Conservation (phyloP, 2,797 vertebrate species). For the Gambusia yucatana region DNA sequence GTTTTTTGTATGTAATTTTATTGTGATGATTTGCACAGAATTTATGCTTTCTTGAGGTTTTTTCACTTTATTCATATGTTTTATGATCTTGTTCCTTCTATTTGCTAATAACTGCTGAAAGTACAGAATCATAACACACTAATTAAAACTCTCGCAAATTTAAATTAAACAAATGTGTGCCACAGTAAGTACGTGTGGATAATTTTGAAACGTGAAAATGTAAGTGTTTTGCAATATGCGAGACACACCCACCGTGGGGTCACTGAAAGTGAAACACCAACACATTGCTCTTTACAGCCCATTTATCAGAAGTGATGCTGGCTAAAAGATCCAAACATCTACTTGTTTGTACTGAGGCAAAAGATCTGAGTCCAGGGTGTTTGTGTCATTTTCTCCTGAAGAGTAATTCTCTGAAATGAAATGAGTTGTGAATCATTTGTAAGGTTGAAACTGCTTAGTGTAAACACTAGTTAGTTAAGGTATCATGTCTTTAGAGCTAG, state of each 20-base stretch:
- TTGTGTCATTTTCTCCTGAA: conserved; percentile 20
- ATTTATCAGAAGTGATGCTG: conserved; percentile 15
- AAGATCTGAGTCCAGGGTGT: conserved; percentile 18
- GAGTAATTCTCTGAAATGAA: conserved; percentile 18
- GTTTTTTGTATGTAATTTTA: neutral
- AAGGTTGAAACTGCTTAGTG: neutral
- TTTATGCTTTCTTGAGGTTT: neutral
- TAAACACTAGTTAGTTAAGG: neutral
- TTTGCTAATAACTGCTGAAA: neutral
- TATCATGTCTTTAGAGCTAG: neutral
- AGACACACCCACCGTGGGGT: neutral
- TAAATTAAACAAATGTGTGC: neutral
- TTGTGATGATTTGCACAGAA: neutral
- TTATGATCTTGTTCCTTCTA: neutral
- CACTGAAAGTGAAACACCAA: neutral
- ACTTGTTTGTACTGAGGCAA: conserved; percentile 15
- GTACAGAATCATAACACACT: neutral
- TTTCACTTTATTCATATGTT: neutral
- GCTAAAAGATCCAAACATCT: conserved; percentile 30
- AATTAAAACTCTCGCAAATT: neutral
- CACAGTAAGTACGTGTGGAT: neutral
- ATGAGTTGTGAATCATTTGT: conserved; percentile 8
- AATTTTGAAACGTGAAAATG: neutral
- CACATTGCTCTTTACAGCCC: conserved; percentile 20
- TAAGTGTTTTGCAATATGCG: neutral